A percentile compares a stretch with the other conserved stretches of the same genome.
phyloP scores from a whole-genome alignment of 1,140 invertebrate genomes.

The Pseudomyrmex concolor region DNA sequence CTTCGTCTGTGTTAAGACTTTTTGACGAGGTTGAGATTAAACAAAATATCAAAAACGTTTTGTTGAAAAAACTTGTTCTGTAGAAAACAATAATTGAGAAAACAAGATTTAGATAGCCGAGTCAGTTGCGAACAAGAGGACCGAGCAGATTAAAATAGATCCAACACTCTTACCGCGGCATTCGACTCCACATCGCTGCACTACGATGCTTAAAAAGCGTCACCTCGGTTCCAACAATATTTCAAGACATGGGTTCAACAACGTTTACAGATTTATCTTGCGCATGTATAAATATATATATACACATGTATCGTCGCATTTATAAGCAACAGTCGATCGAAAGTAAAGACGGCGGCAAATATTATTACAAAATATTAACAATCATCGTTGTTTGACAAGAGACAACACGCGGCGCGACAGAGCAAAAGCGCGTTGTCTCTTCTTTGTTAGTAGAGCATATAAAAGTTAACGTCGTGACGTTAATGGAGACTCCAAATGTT shows the following conservation, averaged over 20 bases:
- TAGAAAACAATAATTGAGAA: constrained; percentile 10
- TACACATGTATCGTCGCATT: constrained; percentile 47
- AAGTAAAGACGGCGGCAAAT: constrained; percentile 33
- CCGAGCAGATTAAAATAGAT: constrained; percentile 42
- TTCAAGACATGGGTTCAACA: constrained; percentile 56
- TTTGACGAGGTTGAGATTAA: neutral
- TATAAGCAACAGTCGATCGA: constrained; percentile 46
- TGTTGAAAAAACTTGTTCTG: neutral
- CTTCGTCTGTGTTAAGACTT: neutral
- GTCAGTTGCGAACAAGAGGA: constrained; percentile 34
- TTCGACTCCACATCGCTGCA: neutral
- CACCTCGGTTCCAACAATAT: constrained; percentile 38
- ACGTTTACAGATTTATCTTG: constrained; percentile 35
- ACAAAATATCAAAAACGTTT: neutral
- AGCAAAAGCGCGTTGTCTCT: neutral
- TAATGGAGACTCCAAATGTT: neutral
- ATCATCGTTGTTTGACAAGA: constrained; percentile 35
- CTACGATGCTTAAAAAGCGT: constrained; percentile 18
- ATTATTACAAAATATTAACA: constrained; percentile 54
- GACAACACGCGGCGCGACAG: neutral
- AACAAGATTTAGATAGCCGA: neutral
- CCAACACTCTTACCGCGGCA: constrained; percentile 14
- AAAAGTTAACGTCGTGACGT: constrained; percentile 38
- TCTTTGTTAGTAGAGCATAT: constrained; percentile 22
- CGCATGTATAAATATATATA: constrained; percentile 28